These are phyloP conservation scores for Illadopsis cleaveri DNA, from an alignment of 2,113 vertebrate species.

Conservation along the genomic window DNA sequence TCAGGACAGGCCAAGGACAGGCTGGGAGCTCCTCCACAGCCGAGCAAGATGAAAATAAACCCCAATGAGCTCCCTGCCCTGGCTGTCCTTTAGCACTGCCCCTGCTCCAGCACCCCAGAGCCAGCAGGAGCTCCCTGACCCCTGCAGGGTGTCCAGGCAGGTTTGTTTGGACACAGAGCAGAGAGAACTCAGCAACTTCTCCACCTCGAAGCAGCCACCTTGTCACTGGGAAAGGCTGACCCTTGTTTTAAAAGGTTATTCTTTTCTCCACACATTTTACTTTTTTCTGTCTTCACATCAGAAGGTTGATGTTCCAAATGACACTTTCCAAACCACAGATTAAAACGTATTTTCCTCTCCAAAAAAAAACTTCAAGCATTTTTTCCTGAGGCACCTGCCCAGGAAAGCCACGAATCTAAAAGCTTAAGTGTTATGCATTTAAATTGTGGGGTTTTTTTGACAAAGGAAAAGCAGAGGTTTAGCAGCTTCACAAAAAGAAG, in stretches of 20 bases:
- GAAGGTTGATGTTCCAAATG: background rate
- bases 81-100: background rate
- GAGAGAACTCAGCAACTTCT: background rate
- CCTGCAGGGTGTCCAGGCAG: background rate
- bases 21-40: background rate
- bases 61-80: background rate
- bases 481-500: background rate
- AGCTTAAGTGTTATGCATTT: background rate
- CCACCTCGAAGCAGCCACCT: background rate
- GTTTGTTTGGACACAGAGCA: background rate
- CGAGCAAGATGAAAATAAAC: background rate
- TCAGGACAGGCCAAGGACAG: background rate
- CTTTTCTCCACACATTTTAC: background rate
- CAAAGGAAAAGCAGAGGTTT: background rate
- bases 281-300: background rate
- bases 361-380: background rate
- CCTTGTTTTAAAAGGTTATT: background rate
- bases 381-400: background rate
- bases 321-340: background rate
- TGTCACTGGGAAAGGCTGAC: background rate
- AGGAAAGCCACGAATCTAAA: background rate
- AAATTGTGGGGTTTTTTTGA: background rate
- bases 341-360: background rate
- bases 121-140: background rate
- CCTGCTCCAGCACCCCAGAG: background rate